These are phyloP conservation scores for Leptosomus discolor DNA, from an alignment of 2,113 vertebrate species.

Conservation along the genomic window DNA sequence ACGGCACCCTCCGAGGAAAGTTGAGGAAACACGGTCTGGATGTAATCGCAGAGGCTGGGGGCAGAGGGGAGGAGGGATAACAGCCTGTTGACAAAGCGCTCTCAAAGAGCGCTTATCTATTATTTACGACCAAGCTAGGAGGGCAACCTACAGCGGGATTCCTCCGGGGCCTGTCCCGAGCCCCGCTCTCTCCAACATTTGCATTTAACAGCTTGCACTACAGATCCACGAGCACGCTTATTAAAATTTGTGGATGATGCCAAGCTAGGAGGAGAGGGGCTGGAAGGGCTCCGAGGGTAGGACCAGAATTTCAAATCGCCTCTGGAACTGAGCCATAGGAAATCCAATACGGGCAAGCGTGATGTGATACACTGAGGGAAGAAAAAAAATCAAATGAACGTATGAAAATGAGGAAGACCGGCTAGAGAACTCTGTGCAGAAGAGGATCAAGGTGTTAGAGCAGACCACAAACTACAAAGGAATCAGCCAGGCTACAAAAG, in stretches of 20 bases:
- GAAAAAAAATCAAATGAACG: background rate
- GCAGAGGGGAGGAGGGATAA: constrained; percentile 56
- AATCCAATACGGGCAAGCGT: accelerated
- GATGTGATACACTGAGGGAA: background rate
- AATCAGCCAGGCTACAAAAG: background rate
- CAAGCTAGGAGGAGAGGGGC: background rate
- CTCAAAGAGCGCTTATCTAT: constrained; percentile 49
- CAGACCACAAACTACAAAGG: background rate
- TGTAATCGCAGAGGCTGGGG: constrained; percentile 10
- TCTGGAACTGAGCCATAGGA: background rate
- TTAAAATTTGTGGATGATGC: background rate
- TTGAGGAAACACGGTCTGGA: background rate
- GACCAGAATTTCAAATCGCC: background rate
- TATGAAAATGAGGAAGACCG: background rate
- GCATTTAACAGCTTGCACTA: background rate
- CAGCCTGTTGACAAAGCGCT: constrained; percentile 54
- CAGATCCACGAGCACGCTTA: accelerated
- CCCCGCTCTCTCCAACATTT: background rate
- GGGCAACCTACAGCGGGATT: background rate
- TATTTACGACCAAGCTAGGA: constrained; percentile 38
- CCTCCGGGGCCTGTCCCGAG: background rate
- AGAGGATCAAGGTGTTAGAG: background rate
- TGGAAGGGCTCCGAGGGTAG: background rate
- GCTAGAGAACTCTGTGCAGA: accelerated
- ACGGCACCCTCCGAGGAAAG: background rate